Conservation (phyloP, 2,113 vertebrate genomes). For the Centropus unirufus region DNA sequence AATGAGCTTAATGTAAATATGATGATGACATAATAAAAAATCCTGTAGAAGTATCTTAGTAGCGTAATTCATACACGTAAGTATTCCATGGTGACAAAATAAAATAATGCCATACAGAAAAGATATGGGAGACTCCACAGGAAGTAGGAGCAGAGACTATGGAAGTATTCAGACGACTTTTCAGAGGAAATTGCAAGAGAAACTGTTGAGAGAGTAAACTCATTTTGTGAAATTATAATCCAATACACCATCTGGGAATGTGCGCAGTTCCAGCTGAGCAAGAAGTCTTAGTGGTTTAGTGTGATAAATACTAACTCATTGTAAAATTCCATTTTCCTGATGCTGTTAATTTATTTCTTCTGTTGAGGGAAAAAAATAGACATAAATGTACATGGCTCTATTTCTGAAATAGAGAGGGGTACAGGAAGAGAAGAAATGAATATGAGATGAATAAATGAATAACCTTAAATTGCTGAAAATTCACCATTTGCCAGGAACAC, state of each 20-base stretch:
- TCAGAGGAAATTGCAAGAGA: constrained; percentile 30
- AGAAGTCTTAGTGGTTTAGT: constrained; percentile 34
- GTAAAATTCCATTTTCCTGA: constrained; percentile 34
- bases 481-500: not conserved
- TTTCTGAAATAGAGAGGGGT: not conserved
- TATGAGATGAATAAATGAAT: too few species aligned
- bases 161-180: constrained; percentile 32
- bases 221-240: constrained; percentile 52
- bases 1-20: not conserved
- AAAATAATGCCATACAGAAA: not conserved
- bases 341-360: constrained; percentile 48
- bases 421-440: not conserved
- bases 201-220: constrained; percentile 48
- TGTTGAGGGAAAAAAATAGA: not conserved
- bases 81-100: not conserved
- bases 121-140: not conserved
- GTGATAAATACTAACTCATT: constrained; percentile 61
- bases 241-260: constrained; percentile 55
- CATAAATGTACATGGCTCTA: not conserved
- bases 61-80: not conserved
- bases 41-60: not conserved
- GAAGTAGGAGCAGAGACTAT: constrained; percentile 3
- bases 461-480: not conserved
- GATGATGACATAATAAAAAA: not conserved
- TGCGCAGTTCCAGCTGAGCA: constrained; percentile 34